These are phyloP conservation scores for Anagyrus pseudococci DNA, from an alignment of 2,888 invertebrate species.

Conservation along the genomic window DNA sequence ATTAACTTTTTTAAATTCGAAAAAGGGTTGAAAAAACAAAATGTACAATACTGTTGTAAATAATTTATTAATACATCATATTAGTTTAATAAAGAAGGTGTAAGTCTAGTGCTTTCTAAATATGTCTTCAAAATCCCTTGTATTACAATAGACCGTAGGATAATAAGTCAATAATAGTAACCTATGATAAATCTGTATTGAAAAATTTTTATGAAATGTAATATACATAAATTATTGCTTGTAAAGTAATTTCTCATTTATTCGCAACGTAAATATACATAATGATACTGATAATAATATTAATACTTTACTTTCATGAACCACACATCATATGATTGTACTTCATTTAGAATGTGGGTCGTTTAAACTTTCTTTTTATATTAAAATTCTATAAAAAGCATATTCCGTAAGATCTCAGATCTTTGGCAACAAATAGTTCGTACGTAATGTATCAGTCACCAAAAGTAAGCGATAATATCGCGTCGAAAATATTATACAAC, in stretches of 20 bases:
- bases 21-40: constrained; percentile 31
- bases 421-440: constrained; percentile 35
- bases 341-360: constrained; percentile 3
- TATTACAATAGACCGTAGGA: constrained; percentile 42
- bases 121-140: constrained; percentile 35
- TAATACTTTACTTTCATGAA: constrained; percentile 33
- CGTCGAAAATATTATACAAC: constrained; percentile 25
- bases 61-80: constrained; percentile 57
- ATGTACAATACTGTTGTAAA: constrained; percentile 56
- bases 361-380: constrained; percentile 16
- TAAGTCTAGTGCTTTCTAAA: constrained; percentile 38
- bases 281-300: constrained; percentile 31
- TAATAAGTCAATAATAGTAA: constrained; percentile 51
- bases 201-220: constrained; percentile 6
- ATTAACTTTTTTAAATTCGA: constrained; percentile 14
- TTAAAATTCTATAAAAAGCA: constrained; percentile 29
- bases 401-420: constrained; percentile 31
- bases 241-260: constrained; percentile 9
- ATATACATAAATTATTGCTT: constrained; percentile 20
- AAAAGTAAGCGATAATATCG: constrained; percentile 30
- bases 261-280: constrained; percentile 4
- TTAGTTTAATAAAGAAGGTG: constrained; percentile 42
- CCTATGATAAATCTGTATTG: constrained; percentile 41
- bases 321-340: constrained; percentile 20
- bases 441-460: constrained; percentile 18